Evolutionary conservation across 2,797 vertebrate species (phyloP).

Genomic region (Chaenodraco wilsoni): DNA sequence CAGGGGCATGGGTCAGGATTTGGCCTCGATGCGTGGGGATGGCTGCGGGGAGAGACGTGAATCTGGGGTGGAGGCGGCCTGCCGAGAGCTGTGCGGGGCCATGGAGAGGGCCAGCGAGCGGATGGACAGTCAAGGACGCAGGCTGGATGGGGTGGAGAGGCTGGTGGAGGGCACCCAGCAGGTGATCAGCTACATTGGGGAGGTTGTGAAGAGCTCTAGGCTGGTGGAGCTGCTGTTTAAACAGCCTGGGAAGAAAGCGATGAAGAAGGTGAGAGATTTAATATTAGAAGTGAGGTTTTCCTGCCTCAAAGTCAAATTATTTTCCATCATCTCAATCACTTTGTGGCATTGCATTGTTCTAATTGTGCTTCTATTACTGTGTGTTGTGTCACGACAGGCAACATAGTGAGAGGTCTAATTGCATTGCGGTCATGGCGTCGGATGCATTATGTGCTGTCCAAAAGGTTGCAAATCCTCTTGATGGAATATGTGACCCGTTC

Average conservation of each 20-base stretch:
- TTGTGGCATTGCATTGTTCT: background rate
- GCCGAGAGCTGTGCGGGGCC: slow-evolving; percentile 78
- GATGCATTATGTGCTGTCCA: background rate
- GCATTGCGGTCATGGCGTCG: slow-evolving; percentile 26
- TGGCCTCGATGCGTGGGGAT: slow-evolving; percentile 68
- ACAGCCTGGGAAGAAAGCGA: slow-evolving; percentile 54
- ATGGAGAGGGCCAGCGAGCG: slow-evolving; percentile 76
- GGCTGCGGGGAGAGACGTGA: slow-evolving; percentile 26
- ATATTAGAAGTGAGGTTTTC: background rate
- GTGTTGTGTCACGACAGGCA: slow-evolving; percentile 4
- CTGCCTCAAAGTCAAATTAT: background rate
- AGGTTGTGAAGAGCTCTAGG: slow-evolving; percentile 83
- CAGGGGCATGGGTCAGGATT: slow-evolving; percentile 77
- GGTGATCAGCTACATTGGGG: slow-evolving; percentile 84
- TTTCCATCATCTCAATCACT: background rate
- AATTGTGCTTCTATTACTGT: background rate
- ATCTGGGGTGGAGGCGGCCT: slow-evolving; percentile 70
- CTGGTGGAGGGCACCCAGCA: slow-evolving; percentile 85
- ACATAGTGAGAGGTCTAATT: slow-evolving; percentile 19
- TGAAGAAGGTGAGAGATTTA: slow-evolving; percentile 73
- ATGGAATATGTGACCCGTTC: slow-evolving; percentile 3
- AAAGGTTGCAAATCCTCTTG: slow-evolving; percentile 22
- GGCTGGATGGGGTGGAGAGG: slow-evolving; percentile 87
- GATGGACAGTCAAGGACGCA: slow-evolving; percentile 81
- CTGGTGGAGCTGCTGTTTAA: slow-evolving; percentile 79